Percentiles rank a stretch among this genome's conserved stretches.
These are phyloP conservation scores for Liasis olivaceus DNA, from an alignment of 2,797 vertebrate species.

Conservation along the genomic window DNA sequence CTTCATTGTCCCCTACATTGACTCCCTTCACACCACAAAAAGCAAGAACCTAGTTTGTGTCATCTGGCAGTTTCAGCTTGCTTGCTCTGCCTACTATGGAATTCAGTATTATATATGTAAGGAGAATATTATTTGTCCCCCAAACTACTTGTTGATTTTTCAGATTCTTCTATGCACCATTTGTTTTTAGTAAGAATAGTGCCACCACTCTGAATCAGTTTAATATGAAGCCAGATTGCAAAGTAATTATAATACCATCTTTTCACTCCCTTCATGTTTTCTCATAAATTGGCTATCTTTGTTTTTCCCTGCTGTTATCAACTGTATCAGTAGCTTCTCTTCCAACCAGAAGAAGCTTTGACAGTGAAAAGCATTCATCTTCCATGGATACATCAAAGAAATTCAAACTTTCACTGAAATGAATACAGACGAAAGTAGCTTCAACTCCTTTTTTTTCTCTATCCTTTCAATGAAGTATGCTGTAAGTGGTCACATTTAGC, in stretches of 20 bases:
- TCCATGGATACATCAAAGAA: constrained; percentile 1
- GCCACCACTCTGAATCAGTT: not conserved
- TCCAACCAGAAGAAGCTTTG: not conserved
- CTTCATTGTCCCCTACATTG: no score
- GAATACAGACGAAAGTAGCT: not conserved
- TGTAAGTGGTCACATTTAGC: not conserved
- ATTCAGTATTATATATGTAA: no score
- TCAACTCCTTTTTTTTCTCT: not conserved
- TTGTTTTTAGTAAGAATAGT: not conserved
- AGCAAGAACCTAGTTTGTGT: no score
- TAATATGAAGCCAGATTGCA: not conserved
- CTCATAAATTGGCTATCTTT: not conserved
- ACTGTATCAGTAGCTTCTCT: not conserved
- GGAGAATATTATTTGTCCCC: no score
- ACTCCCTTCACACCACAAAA: no score
- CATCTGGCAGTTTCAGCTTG: no score
- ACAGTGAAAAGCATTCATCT: not conserved
- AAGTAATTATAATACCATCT: not conserved
- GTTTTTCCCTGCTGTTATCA: not conserved
- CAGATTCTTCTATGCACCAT: no score
- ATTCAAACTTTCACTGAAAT: not conserved
- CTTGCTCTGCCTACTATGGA: no score
- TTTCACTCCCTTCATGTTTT: not conserved
- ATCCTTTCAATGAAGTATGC: not conserved
- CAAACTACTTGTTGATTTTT: not conserved